Evolutionary conservation across 2,113 vertebrate genomes (phyloP), one percentile per base, ranked within the genome.

Genomic region (Mus pahari): DNA sequence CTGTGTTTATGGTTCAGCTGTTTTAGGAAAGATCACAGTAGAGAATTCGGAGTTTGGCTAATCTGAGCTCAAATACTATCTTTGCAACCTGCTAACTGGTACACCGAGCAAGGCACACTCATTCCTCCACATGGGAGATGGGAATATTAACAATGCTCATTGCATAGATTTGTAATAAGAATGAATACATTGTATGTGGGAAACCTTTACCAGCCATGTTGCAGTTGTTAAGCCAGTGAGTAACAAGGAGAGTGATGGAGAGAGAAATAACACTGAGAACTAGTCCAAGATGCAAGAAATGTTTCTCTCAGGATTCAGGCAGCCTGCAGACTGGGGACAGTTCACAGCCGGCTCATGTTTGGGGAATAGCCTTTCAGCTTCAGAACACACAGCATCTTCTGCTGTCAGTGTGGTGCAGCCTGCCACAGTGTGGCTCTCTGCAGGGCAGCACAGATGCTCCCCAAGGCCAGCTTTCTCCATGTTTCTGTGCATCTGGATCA

Each of bases 121-220:
- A n/a, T 83, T 70, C 28, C 13, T 79, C 97, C 73, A 78, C 84
- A 66, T 75, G 12, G 39, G 96, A 92, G 83, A 53, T 48, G 16
- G 42, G 33, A 4, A 73, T 62, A 58, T 24, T 58, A 7, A 22
- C 45, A 36, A 28, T 12, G 33, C 24, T 50, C 64, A 28, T 6
- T 36, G 12, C 58, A 42, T 0, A 75, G 77, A 87, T 62, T 53
- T 90, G 28, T 53, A 33, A 22, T 28, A 53, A 89, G n/a, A 20
- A 53, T 64, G 77, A 74, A 33, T 86, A 66, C 93, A 75, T 45
- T 39, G n/a, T 86, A 75, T 33, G 66, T 17, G 36, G 71, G 14
- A 86, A 81, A 19, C 31, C 45, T 74, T 93, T 88, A 22, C 19
- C 42, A 90, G 22, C 53, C 26, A 92, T 20, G n/a, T 36, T 77